phyloP scores from a whole-genome alignment of 2,888 invertebrate species.

The Helleia helle region DNA sequence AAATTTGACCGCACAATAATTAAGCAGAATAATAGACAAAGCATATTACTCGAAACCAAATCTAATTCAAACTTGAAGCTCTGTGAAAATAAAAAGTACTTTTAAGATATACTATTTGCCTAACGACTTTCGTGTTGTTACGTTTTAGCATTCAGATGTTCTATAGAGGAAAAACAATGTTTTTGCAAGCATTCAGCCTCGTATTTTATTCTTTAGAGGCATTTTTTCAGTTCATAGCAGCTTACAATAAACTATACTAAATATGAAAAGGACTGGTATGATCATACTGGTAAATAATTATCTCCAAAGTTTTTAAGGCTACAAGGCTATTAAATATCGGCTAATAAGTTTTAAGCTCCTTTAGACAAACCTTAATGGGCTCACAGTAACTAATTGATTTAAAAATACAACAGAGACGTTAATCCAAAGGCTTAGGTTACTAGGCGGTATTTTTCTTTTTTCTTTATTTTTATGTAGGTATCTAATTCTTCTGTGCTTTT shows the following conservation, averaged over 20 bases:
- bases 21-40: neutral
- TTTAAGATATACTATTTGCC: conserved; percentile 9
- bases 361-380: no score
- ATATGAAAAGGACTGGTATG: neutral
- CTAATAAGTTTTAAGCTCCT: no score
- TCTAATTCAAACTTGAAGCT: neutral
- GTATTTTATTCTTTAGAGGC: conserved; percentile 5
- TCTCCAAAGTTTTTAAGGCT: no score
- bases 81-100: conserved; percentile 1
- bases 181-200: conserved; percentile 3
- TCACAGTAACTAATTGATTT: no score
- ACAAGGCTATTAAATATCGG: no score
- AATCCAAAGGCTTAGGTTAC: no score
- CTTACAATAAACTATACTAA: neutral
- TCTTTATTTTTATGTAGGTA: no score
- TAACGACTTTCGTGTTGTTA: conserved; percentile 5
- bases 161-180: conserved; percentile 6
- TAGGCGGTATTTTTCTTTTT: no score
- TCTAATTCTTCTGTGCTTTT: no score
- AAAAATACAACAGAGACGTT: no score
- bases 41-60: neutral
- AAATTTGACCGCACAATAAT: no score
- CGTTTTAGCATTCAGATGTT: conserved; percentile 6
- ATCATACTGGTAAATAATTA: no score
- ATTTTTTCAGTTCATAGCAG: conserved; percentile 1